phyloP scores from a whole-genome alignment of 2,888 invertebrate genomes.

The Xylota segnis region DNA sequence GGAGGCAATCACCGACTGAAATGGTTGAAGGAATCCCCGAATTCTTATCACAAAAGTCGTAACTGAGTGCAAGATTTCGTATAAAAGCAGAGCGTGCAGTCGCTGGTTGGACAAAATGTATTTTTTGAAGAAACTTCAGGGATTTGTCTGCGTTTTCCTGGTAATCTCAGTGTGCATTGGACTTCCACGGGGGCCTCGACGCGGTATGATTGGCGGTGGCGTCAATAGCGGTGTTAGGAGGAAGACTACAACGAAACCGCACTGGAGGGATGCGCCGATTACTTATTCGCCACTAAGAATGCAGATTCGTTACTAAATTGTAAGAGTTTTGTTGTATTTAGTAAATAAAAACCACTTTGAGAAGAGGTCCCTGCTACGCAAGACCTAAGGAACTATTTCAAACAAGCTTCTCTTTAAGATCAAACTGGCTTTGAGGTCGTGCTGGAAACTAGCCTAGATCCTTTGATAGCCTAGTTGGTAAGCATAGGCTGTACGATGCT shows the following conservation, averaged over 20 bases:
- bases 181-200: conserved; percentile 14
- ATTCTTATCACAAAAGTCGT: conserved; percentile 21
- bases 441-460: too few relatives aligned
- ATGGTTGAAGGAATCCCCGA: background rate
- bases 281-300: conserved; percentile 24
- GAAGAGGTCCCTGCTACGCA: too few relatives aligned
- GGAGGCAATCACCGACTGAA: background rate
- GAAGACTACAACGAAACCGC: conserved; percentile 19
- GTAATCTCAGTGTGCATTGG: background rate
- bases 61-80: background rate
- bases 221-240: background rate
- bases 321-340: background rate
- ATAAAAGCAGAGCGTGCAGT: conserved; percentile 3
- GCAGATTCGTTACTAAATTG: conserved; percentile 14
- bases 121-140: background rate
- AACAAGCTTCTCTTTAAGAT: background rate
- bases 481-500: too few relatives aligned
- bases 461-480: too few relatives aligned
- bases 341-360: background rate
- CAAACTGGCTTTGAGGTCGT: background rate
- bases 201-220: conserved; percentile 23
- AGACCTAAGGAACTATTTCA: too few relatives aligned
- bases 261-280: background rate
- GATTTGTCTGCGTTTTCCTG: conserved; percentile 2
- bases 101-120: background rate